A percentile compares a stretch with the other conserved stretches of the same genome.
These are phyloP conservation scores for Anolis carolinensis DNA, from an alignment of 2,113 vertebrate species.

Conservation along the genomic window DNA sequence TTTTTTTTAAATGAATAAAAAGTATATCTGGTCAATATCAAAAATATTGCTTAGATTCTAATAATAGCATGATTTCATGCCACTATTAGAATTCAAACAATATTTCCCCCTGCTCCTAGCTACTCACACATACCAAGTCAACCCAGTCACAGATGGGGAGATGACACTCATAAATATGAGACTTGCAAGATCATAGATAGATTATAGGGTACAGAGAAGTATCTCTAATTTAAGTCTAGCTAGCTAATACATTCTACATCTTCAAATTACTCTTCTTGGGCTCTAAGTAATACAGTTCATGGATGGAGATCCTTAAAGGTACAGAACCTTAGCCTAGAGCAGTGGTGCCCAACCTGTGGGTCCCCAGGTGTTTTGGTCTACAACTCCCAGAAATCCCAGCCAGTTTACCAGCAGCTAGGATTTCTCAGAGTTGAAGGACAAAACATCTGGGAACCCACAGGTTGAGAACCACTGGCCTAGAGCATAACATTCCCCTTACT, in stretches of 20 bases:
- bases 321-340: background rate
- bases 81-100: background rate
- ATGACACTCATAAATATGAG: background rate
- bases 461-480: too few species aligned
- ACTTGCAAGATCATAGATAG: background rate
- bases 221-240: background rate
- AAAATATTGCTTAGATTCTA: background rate
- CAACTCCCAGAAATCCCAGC: too few species aligned
- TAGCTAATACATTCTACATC: background rate
- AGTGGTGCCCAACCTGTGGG: too few species aligned
- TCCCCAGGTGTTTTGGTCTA: too few species aligned
- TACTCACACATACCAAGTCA: background rate
- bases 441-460: too few species aligned
- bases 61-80: background rate
- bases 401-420: too few species aligned
- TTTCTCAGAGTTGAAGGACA: too few species aligned
- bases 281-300: background rate
- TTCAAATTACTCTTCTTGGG: background rate
- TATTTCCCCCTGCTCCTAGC: background rate
- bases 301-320: background rate
- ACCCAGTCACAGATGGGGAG: background rate
- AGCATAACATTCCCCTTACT: background rate
- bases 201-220: background rate
- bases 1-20: background rate
- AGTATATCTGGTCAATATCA: background rate